Conservation (phyloP, 2,888 invertebrate species). For the Agriopis aurantiaria region DNA sequence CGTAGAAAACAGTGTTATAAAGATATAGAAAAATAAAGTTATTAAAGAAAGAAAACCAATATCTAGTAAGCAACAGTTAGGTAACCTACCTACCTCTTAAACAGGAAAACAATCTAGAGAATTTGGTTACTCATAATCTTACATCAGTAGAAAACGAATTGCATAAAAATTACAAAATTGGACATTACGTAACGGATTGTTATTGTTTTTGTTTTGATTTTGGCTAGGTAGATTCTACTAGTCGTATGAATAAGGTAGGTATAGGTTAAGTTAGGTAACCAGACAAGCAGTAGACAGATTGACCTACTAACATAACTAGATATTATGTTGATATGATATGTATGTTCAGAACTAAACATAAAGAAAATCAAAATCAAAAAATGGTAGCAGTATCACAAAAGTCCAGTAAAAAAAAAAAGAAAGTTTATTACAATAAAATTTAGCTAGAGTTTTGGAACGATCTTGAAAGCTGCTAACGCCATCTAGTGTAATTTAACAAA, state of each 20-base stretch:
- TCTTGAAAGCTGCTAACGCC: not conserved
- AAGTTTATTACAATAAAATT: no score
- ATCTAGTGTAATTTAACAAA: not conserved
- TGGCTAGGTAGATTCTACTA: not conserved
- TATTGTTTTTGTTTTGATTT: conserved; percentile 35
- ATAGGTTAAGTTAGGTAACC: not conserved
- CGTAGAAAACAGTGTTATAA: not conserved
- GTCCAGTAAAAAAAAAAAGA: not conserved
- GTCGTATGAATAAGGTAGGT: not conserved
- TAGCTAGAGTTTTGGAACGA: no score
- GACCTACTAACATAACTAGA: not conserved
- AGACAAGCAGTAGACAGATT: conserved; percentile 2
- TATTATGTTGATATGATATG: no score
- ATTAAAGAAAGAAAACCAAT: not conserved
- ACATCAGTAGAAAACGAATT: conserved; percentile 9
- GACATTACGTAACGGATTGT: conserved; percentile 22
- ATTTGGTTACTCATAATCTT: not conserved
- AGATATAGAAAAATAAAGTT: no score
- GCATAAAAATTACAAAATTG: conserved; percentile 20
- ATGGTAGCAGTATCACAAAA: not conserved
- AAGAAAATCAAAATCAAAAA: not conserved
- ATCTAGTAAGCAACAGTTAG: not conserved
- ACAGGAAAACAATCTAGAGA: not conserved
- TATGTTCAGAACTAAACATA: not conserved
- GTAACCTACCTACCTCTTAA: not conserved